Evolutionary conservation across 2,113 vertebrate species (phyloP), one percentile per base, ranked within the genome.

Genomic region (Osmerus mordax): DNA sequence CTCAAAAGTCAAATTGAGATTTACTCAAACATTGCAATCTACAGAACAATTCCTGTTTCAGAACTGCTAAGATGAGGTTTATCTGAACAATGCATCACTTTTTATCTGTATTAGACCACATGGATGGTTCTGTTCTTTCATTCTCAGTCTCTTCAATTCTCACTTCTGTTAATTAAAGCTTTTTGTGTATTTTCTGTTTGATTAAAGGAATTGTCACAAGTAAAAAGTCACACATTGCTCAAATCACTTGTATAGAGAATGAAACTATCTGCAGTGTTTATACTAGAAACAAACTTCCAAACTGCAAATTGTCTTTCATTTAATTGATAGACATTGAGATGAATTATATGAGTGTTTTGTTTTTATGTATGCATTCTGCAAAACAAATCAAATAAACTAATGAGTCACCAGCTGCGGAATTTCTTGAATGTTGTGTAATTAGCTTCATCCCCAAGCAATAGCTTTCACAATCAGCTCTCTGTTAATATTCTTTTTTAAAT

Each of bases 321-420:
- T 68, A 74, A 76, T 71, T 79, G 71, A 79, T 81, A 58, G 63
- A 78, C 47, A 75, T 82, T 61, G 56, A 80, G 61, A 74, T 16
- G 79, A 53, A 78, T 79, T 84, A 8, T 81, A 76, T 80, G 74
- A 70, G 64, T 79, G 70, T 84, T 68, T 68, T 74, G 84, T 81
- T 82, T 79, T 79, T 53, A 75, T 84, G 71, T 88, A 79, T 91
- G 84, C 81, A 84, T 87, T 87, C 71, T 91, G 83, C 71, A 79
- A 86, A 89, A 89, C 71, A 85, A 86, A 86, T 76, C 64, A 81
- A 92, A 89, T 91, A 91, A 92, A 91, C 78, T 78, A 59, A 82
- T 78, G 55, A 86, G 65, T 77, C 78, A 75, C 74, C 56, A 73
- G 23, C 63, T 53, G 52, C 16, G 70, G 23, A 41, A 72, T 23